These are phyloP conservation scores for Ursus arctos DNA, from an alignment of 2,113 vertebrate species.

Conservation along the genomic window DNA sequence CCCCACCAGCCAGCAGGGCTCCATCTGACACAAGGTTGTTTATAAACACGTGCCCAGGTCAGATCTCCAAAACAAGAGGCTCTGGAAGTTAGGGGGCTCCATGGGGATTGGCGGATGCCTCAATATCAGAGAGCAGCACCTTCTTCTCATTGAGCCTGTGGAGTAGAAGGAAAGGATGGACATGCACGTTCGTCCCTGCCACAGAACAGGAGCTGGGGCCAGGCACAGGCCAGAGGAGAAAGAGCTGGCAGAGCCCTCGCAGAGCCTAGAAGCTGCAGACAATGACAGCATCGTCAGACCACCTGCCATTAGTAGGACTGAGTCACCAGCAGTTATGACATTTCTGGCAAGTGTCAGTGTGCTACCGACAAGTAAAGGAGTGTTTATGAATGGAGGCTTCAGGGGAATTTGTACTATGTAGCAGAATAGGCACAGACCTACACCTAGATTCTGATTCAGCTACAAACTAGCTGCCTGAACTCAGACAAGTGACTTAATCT, in stretches of 20 bases:
- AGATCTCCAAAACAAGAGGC: slow-evolving; percentile 29
- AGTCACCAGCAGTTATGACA: neutral
- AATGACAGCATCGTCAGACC: neutral
- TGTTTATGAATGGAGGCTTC: neutral
- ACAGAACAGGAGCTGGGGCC: neutral
- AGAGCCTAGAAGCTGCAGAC: neutral
- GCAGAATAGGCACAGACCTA: neutral
- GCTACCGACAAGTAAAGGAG: neutral
- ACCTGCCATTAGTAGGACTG: neutral
- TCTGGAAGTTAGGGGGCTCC: neutral
- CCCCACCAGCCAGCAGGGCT: neutral
- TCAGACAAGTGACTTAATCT: neutral
- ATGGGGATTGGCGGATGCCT: neutral
- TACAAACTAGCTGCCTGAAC: neutral
- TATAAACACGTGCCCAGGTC: neutral
- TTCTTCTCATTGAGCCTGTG: neutral
- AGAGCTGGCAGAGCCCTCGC: neutral
- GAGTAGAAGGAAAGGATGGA: neutral
- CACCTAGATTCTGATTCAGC: neutral
- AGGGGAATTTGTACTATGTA: neutral
- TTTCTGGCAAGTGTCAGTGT: neutral
- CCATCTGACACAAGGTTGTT: slow-evolving; percentile 12
- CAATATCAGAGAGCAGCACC: neutral
- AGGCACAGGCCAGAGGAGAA: neutral
- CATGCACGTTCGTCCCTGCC: neutral